phyloP scores from a whole-genome alignment of 2,113 vertebrate genomes.

The Sceloporus undulatus region DNA sequence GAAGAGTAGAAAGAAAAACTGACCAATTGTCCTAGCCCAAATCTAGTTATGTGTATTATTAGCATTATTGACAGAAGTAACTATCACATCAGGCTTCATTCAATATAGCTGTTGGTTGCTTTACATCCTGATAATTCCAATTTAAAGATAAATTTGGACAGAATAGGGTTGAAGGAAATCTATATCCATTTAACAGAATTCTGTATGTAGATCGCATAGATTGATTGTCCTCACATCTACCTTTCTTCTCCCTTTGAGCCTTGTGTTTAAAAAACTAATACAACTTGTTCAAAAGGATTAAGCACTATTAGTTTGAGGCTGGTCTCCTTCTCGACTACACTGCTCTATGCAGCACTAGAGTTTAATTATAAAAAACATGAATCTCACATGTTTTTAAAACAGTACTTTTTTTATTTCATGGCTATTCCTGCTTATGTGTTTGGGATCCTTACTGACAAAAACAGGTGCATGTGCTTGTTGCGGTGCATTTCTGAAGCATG shows the following conservation, averaged over 20 bases:
- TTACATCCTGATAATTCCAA: neutral
- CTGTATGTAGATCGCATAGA: neutral
- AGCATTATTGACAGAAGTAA: no score
- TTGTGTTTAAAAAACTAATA: slow-evolving; percentile 33
- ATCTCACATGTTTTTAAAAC: slow-evolving; percentile 13
- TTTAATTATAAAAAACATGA: no score
- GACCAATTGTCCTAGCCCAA: no score
- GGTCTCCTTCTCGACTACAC: slow-evolving; percentile 24
- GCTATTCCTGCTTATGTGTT: neutral
- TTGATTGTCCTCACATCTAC: slow-evolving; percentile 24
- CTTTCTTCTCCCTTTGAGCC: slow-evolving; percentile 9
- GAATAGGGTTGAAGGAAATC: slow-evolving; percentile 3
- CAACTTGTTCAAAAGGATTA: slow-evolving; percentile 25
- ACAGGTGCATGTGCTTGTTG: neutral
- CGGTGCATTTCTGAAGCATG: neutral
- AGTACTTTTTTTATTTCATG: neutral
- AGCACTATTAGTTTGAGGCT: neutral
- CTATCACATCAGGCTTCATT: no score
- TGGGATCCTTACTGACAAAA: neutral
- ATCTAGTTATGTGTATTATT: no score
- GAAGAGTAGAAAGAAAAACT: no score
- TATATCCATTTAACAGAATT: neutral
- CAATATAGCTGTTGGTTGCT: no score
- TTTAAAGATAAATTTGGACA: neutral
- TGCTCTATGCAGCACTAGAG: slow-evolving; percentile 1